Evolutionary conservation across 2,113 vertebrate species (phyloP).

Genomic region (Ondatra zibethicus): DNA sequence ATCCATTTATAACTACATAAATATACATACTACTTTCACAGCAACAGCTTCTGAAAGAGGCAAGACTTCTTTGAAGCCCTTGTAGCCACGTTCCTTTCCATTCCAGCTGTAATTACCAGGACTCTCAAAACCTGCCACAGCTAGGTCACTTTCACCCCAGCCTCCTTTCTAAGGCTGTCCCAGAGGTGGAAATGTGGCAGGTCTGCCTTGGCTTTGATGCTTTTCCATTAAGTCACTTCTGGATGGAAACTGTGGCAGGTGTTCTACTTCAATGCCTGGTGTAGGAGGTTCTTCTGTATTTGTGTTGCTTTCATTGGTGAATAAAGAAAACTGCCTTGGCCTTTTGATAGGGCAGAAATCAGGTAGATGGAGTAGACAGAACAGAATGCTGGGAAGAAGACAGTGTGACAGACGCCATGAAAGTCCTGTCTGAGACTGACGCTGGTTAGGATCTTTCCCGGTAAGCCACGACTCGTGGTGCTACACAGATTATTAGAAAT

Average conservation of each 20-base stretch:
- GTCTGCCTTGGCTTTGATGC: constrained; percentile 74
- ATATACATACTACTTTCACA: constrained; percentile 55
- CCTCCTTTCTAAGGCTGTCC: constrained; percentile 30
- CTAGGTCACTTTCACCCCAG: not conserved
- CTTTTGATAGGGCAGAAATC: too few relatives aligned
- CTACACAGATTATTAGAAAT: too few relatives aligned
- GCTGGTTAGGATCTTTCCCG: too few relatives aligned
- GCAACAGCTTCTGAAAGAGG: constrained; percentile 18
- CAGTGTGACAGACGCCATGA: too few relatives aligned
- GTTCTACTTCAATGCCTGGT: constrained; percentile 90
- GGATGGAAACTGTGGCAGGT: constrained; percentile 91
- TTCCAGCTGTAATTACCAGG: not conserved
- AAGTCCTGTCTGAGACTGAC: too few relatives aligned
- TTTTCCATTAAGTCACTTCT: constrained; percentile 91
- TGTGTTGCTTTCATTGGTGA: too few relatives aligned
- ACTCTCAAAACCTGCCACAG: not conserved
- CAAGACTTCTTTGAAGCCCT: constrained; percentile 40
- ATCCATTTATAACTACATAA: constrained; percentile 64
- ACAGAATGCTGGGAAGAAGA: too few relatives aligned
- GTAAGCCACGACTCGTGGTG: too few relatives aligned
- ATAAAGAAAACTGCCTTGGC: too few relatives aligned
- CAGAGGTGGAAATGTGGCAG: constrained; percentile 31
- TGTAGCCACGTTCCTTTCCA: constrained; percentile 5
- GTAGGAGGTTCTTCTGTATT: too few relatives aligned
- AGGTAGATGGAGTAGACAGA: too few relatives aligned